Base-by-base conservation (phyloP, 2,888 invertebrate species). In the Eristalis intricaria region DNA sequence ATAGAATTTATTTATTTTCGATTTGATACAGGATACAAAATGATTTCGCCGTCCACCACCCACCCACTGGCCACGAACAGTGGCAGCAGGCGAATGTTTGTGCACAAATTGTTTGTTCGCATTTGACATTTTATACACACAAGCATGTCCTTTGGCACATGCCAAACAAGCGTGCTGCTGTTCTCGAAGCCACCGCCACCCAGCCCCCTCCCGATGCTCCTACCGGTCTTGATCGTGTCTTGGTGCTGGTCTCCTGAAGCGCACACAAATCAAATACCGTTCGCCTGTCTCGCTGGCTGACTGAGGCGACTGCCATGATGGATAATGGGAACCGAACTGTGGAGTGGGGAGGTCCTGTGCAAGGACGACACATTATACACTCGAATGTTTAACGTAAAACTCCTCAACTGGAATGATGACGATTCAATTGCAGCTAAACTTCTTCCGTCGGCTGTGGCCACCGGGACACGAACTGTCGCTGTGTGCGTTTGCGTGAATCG, bases 371-470 rank as follows among this genome's bases (percentile, higher is more conserved):
- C 38, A 35, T 13, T 56, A 19, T 26, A 63, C 66, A 63, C 68
- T 35, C 66, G 68, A 61, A 69, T 66, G 64, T 75, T 61, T 43
- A 79, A 26, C 56, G 68, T n/a, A 64, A 81, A 86, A 75, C 82
- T 78, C 74, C 75, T 86, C 86, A 86, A 78, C 74, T 78, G 68
- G 79, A 80, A 87, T 87, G 87, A 87, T 79, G 87, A 80, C 84
- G 76, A 80, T 87, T 87, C 87, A 87, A 87, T 87, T 84, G 87
- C 79, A 84, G 84, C 84, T 84, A 80, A 87, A 87, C 84, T 84
- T 87, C 68, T 80, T 76, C 75, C 76, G 71, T 10, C 11, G 22
- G 43, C 61, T 11, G 43, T 29, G 19, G 77, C 71, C 77, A 64
- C 56, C 69, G 22, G 43, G 11, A 78, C 56, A 58, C 40, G 43